These are phyloP conservation scores for Pseudorasbora parva DNA, from an alignment of 2,113 vertebrate species.

Conservation along the genomic window DNA sequence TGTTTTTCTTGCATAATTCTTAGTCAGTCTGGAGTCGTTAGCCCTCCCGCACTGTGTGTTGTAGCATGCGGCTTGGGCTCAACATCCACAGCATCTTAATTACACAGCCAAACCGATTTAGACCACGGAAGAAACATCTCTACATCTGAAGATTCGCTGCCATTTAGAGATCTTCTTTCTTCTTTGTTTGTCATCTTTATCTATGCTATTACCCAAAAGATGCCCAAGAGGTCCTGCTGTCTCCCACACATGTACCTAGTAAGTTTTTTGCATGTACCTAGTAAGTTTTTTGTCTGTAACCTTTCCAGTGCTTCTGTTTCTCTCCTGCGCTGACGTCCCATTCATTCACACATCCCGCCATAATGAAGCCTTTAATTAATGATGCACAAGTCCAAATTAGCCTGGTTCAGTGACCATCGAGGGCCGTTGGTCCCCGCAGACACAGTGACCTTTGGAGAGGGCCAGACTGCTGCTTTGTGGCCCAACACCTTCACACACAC, in stretches of 20 bases:
- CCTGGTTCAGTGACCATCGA: neutral
- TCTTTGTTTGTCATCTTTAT: neutral
- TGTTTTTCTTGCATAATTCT: neutral
- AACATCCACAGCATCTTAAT: constrained; percentile 44
- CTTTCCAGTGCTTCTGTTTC: constrained; percentile 23
- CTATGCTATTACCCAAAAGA: neutral
- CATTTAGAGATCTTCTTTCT: constrained; percentile 2
- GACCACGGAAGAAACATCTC: neutral
- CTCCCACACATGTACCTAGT: constrained; percentile 1
- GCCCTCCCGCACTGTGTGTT: constrained; percentile 2
- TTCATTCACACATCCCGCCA: constrained; percentile 1
- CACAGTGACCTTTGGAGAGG: constrained; percentile 57
- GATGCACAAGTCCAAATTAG: constrained; percentile 44
- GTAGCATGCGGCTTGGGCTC: constrained; percentile 15
- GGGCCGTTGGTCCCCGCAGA: constrained; percentile 41
- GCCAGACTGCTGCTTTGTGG: constrained; percentile 36
- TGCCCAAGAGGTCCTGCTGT: neutral
- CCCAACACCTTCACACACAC: constrained; percentile 13
- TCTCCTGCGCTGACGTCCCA: neutral
- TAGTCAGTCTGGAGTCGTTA: neutral
- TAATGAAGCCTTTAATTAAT: constrained; percentile 53
- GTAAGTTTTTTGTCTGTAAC: constrained; percentile 15
- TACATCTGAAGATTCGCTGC: constrained; percentile 20
- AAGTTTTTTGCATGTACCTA: neutral
- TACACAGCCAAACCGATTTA: constrained; percentile 30